Conservation (phyloP, 2,797 vertebrate species). For the Argya squamiceps region DNA sequence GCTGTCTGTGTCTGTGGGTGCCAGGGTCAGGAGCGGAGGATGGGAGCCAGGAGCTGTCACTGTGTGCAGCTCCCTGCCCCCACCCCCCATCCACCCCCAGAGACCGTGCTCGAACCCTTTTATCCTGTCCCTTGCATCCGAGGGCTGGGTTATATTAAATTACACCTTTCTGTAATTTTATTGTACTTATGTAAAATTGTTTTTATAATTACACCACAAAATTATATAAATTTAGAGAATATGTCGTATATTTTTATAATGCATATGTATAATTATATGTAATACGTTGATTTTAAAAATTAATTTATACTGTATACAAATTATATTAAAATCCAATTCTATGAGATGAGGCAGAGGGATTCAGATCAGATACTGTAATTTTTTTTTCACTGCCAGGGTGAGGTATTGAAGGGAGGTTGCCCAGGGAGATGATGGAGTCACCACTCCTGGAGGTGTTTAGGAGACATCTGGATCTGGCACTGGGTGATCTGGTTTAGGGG, state of each 20-base stretch:
- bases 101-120: accelerated
- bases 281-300: accelerated
- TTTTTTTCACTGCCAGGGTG: not conserved
- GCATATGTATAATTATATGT: accelerated
- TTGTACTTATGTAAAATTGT: no score
- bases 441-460: not conserved
- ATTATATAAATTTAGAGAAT: no score
- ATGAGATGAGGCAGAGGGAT: not conserved
- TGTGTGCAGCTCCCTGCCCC: not conserved
- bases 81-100: not conserved
- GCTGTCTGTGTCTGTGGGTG: not conserved
- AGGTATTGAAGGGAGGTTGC: not conserved
- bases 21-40: accelerated
- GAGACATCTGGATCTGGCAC: not conserved
- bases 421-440: not conserved
- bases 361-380: no score
- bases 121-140: not conserved
- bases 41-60: not conserved
- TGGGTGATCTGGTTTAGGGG: not conserved
- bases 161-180: accelerated
- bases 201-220: not conserved
- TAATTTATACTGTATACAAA: no score
- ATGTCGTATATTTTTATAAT: accelerated
- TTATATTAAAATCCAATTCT: not conserved
- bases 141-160: not conserved